Percentiles rank a stretch among this genome's conserved stretches.
Evolutionary conservation across 2,888 invertebrate species (phyloP).

Genomic region (Lordiphosa andalusiaca): DNA sequence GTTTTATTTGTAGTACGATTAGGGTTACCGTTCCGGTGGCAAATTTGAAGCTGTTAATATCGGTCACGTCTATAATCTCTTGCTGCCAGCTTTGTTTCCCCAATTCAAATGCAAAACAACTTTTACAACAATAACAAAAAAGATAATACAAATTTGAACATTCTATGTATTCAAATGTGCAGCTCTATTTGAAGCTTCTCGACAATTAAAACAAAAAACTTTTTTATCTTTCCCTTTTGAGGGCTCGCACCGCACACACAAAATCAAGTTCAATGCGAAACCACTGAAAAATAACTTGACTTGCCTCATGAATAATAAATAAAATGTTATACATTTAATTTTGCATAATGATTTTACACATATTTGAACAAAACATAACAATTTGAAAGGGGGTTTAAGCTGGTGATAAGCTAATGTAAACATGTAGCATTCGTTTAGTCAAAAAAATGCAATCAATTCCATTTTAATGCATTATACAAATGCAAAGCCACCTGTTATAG

Average conservation of each 20-base stretch:
- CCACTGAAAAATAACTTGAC: slow-evolving; percentile 4
- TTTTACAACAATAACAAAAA: slow-evolving; percentile 26
- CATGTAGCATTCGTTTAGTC: background rate
- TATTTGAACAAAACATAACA: slow-evolving; percentile 14
- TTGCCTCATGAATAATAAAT: slow-evolving; percentile 36
- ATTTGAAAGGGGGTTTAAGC: slow-evolving; percentile 7
- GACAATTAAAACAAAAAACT: background rate
- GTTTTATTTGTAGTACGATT: too few species aligned
- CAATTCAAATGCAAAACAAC: slow-evolving; percentile 31
- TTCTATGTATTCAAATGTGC: slow-evolving; percentile 7
- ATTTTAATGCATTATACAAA: too few species aligned
- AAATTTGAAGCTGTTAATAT: too few species aligned
- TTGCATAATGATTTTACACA: slow-evolving; percentile 33
- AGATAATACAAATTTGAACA: slow-evolving; percentile 16
- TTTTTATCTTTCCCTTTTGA: slow-evolving; percentile 37
- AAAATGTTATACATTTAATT: slow-evolving; percentile 19
- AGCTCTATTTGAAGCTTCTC: slow-evolving; percentile 2
- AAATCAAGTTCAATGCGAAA: slow-evolving; percentile 42
- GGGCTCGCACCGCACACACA: slow-evolving; percentile 54
- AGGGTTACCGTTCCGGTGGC: too few species aligned
- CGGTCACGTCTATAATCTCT: too few species aligned
- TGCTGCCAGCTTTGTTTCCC: background rate
- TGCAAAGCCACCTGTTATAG: too few species aligned
- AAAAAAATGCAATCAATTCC: too few species aligned
- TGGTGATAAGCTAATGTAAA: slow-evolving; percentile 3